These are phyloP conservation scores for Zygaena filipendulae DNA, from an alignment of 2,888 invertebrate genomes.

Conservation along the genomic window DNA sequence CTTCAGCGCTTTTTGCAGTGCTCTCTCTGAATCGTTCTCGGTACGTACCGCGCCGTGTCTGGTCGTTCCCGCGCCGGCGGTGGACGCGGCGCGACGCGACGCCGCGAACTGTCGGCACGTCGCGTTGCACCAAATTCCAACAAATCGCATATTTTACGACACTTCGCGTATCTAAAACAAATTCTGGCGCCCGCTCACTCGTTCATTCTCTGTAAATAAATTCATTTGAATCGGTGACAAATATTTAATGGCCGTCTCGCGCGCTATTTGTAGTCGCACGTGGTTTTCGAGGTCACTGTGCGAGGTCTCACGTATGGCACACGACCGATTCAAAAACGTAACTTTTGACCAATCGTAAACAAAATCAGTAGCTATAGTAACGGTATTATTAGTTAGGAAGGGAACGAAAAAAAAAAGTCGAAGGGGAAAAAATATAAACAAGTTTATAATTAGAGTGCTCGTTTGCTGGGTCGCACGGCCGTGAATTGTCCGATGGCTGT, in stretches of 20 bases:
- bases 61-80: too few relatives aligned
- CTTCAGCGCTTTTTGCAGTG: slow-evolving; percentile 65
- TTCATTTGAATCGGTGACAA: slow-evolving; percentile 22
- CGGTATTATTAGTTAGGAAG: too few relatives aligned
- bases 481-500: slow-evolving; percentile 62
- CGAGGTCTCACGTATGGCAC: too few relatives aligned
- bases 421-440: slow-evolving; percentile 65
- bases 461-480: slow-evolving; percentile 65
- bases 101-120: slow-evolving; percentile 13
- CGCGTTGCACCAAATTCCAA: slow-evolving; percentile 11
- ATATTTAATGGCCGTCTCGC: slow-evolving; percentile 30
- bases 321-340: too few relatives aligned
- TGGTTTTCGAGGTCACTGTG: slow-evolving; percentile 50
- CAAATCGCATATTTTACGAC: slow-evolving; percentile 20
- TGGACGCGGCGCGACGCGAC: slow-evolving; percentile 15
- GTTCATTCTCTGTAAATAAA: slow-evolving; percentile 29
- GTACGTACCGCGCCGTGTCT: slow-evolving; percentile 50
- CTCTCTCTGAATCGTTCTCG: slow-evolving; percentile 60
- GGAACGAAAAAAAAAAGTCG: slow-evolving; percentile 46
- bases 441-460: slow-evolving; percentile 66
- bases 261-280: slow-evolving; percentile 53
- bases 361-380: too few relatives aligned
- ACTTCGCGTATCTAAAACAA: slow-evolving; percentile 26
- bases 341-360: too few relatives aligned
- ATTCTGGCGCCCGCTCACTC: slow-evolving; percentile 36